phyloP scores from a whole-genome alignment of 1,140 invertebrate genomes.

The Neodiprion pinetum region DNA sequence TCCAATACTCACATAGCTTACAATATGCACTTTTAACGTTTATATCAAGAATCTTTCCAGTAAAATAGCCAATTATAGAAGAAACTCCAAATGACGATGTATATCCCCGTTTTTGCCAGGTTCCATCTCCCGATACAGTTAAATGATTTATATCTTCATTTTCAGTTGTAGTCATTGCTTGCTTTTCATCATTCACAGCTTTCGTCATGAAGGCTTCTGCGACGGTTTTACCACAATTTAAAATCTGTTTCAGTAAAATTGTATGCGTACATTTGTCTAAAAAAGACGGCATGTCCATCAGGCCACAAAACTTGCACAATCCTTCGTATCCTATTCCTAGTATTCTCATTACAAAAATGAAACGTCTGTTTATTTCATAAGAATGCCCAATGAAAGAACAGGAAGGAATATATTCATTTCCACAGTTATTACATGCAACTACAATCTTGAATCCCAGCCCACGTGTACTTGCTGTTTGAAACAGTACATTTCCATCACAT shows the following conservation, averaged over 20 bases:
- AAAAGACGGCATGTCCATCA: slow-evolving; percentile 17
- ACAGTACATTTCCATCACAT: slow-evolving; percentile 9
- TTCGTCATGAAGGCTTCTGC: neutral
- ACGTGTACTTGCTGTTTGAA: slow-evolving; percentile 10
- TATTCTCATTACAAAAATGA: slow-evolving; percentile 22
- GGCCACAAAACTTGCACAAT: slow-evolving; percentile 20
- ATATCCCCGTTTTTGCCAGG: slow-evolving; percentile 2
- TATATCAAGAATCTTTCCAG: slow-evolving; percentile 6
- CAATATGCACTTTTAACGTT: neutral
- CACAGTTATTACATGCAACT: slow-evolving; percentile 13
- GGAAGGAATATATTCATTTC: neutral
- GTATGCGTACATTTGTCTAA: slow-evolving; percentile 8
- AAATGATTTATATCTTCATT: neutral
- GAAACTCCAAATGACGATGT: slow-evolving; percentile 14
- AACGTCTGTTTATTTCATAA: slow-evolving; percentile 23
- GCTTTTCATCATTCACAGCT: slow-evolving; percentile 18
- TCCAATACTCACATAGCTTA: neutral
- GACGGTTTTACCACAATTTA: slow-evolving; percentile 21
- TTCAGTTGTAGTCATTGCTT: neutral
- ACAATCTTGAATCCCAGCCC: slow-evolving; percentile 26
- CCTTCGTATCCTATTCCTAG: slow-evolving; percentile 16
- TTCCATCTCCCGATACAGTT: neutral
- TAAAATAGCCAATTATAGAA: slow-evolving; percentile 15
- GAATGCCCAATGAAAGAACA: slow-evolving; percentile 11
- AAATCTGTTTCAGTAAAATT: slow-evolving; percentile 22